Conservation (phyloP, 2,888 invertebrate species). For the Ferrisia virgata region DNA sequence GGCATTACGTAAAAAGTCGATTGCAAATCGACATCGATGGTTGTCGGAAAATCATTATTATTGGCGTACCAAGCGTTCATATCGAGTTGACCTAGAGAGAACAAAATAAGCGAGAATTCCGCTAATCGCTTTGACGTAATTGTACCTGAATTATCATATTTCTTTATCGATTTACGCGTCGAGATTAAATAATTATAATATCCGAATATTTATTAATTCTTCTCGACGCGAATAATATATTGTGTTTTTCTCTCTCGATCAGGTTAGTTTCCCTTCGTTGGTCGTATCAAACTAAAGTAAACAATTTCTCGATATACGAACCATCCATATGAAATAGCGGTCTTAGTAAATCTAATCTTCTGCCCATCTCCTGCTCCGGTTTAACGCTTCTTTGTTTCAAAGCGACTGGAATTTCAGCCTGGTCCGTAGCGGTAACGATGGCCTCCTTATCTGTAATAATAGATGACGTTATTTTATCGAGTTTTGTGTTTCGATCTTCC, state of each 20-base stretch:
- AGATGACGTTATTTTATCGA: background rate
- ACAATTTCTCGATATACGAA: background rate
- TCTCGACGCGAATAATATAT: background rate
- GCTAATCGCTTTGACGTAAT: background rate
- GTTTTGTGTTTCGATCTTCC: too few relatives aligned
- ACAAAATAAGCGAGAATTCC: background rate
- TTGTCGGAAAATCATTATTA: background rate
- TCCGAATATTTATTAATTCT: background rate
- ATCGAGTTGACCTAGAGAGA: conserved; percentile 6
- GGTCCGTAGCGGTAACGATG: background rate
- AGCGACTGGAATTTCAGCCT: background rate
- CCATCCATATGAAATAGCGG: background rate
- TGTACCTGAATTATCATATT: background rate
- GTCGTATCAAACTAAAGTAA: too few relatives aligned
- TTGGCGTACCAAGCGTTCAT: background rate
- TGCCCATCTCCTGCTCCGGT: background rate
- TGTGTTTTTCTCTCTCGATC: background rate
- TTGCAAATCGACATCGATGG: conserved; percentile 27
- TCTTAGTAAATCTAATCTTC: background rate
- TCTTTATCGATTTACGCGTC: background rate
- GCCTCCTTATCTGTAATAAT: background rate
- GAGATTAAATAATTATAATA: background rate
- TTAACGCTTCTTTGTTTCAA: background rate
- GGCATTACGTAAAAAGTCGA: conserved; percentile 48
- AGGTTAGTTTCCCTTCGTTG: too few relatives aligned